phyloP scores from a whole-genome alignment of 2,888 invertebrate genomes.

The Chymomyza fuscimana region DNA sequence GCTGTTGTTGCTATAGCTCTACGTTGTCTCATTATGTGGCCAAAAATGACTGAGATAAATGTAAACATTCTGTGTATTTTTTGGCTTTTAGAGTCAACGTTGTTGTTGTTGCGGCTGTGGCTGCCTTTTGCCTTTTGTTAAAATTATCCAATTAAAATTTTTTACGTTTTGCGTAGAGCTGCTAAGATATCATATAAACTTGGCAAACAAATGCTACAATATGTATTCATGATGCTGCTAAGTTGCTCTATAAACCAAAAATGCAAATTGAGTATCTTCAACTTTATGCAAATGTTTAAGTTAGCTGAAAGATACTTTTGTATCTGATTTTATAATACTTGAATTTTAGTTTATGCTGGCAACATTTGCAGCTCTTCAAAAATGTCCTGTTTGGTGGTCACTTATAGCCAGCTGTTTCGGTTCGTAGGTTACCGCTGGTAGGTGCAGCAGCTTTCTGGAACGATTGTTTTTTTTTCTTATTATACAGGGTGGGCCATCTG shows the following conservation, averaged over 20 bases:
- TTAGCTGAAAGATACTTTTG: neutral
- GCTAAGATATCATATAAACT: neutral
- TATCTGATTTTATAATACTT: neutral
- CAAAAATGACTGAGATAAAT: slow-evolving; percentile 28
- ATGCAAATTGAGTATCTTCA: neutral
- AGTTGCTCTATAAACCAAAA: neutral
- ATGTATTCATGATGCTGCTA: neutral
- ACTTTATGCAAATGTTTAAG: neutral
- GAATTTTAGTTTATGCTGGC: too few relatives aligned
- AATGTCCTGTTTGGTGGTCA: too few relatives aligned
- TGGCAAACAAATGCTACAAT: neutral
- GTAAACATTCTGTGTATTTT: slow-evolving; percentile 31
- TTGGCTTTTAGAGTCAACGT: slow-evolving; percentile 3
- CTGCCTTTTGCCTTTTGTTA: slow-evolving; percentile 33
- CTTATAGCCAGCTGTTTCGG: too few relatives aligned
- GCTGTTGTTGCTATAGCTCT: slow-evolving; percentile 47
- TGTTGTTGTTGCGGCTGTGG: slow-evolving; percentile 23
- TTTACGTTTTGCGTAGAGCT: slow-evolving; percentile 19
- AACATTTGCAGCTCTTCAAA: too few relatives aligned
- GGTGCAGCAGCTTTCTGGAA: too few relatives aligned
- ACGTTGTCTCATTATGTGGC: slow-evolving; percentile 56
- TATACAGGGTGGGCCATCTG: too few relatives aligned
- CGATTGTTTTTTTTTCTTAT: too few relatives aligned
- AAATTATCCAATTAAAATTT: slow-evolving; percentile 60
- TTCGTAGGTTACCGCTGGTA: too few relatives aligned